A percentile compares a stretch with the other conserved stretches of the same genome.
Evolutionary conservation across 2,888 invertebrate genomes (phyloP).

Genomic region (Anticlea derivata): DNA sequence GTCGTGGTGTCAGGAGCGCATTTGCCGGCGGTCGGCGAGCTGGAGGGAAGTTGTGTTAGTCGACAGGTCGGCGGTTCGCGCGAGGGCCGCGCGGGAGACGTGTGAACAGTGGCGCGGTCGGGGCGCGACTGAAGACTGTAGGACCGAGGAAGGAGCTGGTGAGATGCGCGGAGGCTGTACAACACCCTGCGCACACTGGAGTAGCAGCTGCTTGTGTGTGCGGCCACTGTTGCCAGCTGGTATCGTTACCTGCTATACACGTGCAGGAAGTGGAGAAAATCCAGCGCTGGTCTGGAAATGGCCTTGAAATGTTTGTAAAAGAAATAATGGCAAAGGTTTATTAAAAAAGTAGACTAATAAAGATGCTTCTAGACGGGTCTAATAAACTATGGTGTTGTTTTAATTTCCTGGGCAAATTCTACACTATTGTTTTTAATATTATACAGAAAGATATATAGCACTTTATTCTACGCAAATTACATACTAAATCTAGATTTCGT

Average conservation of each 20-base stretch:
- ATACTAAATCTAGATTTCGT: no score
- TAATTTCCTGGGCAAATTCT: no score
- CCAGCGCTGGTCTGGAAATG: no score
- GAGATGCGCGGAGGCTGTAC: slow-evolving; percentile 57
- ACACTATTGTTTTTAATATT: no score
- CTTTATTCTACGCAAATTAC: no score
- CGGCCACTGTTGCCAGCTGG: slow-evolving; percentile 12
- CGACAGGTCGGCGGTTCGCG: slow-evolving; percentile 33
- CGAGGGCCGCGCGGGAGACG: slow-evolving; percentile 36
- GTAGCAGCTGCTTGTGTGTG: slow-evolving; percentile 1
- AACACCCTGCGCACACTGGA: slow-evolving; percentile 27
- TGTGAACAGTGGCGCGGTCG: slow-evolving; percentile 45
- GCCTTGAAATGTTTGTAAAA: no score
- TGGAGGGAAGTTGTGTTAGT: slow-evolving; percentile 40
- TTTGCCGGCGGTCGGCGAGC: slow-evolving; percentile 46
- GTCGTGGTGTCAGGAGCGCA: slow-evolving; percentile 66
- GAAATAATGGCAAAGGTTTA: no score
- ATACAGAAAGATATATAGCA: no score
- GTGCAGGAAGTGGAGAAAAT: background rate
- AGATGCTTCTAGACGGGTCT: no score
- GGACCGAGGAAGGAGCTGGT: background rate
- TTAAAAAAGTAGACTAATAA: no score
- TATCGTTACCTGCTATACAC: background rate
- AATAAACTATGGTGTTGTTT: no score
- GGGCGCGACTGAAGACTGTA: slow-evolving; percentile 52